phyloP scores from a whole-genome alignment of 2,797 vertebrate species.

The Oceanodroma leucorhoa region DNA sequence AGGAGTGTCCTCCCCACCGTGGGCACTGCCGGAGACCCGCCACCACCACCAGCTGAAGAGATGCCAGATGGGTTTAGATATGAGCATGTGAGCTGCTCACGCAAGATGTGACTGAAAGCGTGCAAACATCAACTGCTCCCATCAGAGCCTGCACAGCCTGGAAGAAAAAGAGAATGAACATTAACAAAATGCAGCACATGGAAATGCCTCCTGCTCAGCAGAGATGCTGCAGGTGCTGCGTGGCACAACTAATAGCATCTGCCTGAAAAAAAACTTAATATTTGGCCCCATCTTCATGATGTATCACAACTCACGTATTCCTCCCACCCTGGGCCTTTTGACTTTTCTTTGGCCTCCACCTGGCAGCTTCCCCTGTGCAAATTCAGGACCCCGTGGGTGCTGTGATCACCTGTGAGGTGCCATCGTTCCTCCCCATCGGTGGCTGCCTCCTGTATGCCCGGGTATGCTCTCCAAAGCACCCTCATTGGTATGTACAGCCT shows the following conservation, averaged over 20 bases:
- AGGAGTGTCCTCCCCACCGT: not conserved
- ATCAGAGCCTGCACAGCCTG: not conserved
- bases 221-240: not conserved
- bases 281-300: not conserved
- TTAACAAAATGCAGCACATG: not conserved
- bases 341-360: not conserved
- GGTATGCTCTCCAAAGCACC: not conserved
- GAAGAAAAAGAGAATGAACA: not conserved
- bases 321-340: not conserved
- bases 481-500: not conserved
- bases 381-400: not conserved
- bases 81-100: accelerated
- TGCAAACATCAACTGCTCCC: accelerated
- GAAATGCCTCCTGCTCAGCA: not conserved
- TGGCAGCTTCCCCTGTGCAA: not conserved
- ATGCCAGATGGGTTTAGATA: not conserved
- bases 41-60: not conserved
- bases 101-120: accelerated
- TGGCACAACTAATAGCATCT: not conserved
- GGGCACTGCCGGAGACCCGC: accelerated
- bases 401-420: not conserved
- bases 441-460: not conserved
- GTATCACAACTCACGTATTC: not conserved
- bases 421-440: not conserved
- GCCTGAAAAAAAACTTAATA: not conserved